Base-by-base conservation (phyloP, 2,888 invertebrate species). In the Palloptera scutellata region DNA sequence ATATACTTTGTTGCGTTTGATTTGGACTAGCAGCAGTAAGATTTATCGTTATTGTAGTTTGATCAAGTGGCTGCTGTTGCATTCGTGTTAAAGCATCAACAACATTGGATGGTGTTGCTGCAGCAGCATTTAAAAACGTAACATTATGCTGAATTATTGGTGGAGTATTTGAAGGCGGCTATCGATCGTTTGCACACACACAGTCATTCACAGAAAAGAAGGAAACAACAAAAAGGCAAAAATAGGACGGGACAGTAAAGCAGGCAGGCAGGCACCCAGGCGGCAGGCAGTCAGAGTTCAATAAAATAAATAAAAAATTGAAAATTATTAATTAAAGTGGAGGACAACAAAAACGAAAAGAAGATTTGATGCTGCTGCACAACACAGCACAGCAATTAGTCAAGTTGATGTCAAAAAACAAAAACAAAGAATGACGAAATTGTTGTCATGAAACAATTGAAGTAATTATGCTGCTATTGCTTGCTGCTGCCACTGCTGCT, bases 1-100 rank as follows among this genome's bases (percentile, higher is more conserved):
- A 61, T 30, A 59, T 45, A n/a, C 1, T 11, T 40, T 63, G 63
- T 51, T 64, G 63, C 41, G 60, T 40, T 13, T 51, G 59, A 19
- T 64, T 54, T 61, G 48, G 45, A 17, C 61, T 10, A 15, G 12
- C 41, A 17, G 30, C 17, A 43, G 45, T 11, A 53, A 43, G 55
- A 51, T 42, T 48, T 43, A 59, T 40, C 6, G 40, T 61, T 48
- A 17, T 61, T 40, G 45, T 12, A 9, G 42, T 19, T 54, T 40
- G 15, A 15, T 13, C 48, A n/a, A 8, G 15, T 48, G 61, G 51
- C 41, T 61, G 52, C 17, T 51, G 61, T 13, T 43, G 48, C 12
- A 30, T 11, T 13, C 20, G 13, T 51, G 51, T 19, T 13, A 41
- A 12, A 13, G 12, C 9, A 20, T 20, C 15, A 17, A 51, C 20